Base-by-base conservation (phyloP, 2,113 vertebrate genomes). In the Synchiropus splendidus region DNA sequence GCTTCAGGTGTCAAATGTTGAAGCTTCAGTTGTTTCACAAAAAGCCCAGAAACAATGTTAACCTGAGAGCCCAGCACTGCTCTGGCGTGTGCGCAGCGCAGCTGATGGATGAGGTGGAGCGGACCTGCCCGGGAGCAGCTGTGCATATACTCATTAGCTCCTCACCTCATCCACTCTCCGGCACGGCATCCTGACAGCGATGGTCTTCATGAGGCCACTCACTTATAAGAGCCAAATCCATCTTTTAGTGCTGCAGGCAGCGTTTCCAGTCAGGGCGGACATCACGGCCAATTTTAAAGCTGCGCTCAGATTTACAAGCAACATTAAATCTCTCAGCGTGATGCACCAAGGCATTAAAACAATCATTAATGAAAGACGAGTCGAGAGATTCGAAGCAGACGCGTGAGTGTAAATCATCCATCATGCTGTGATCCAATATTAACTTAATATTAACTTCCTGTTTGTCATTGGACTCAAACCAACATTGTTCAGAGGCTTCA, bases 101-200 rank as follows among this genome's bases (percentile, higher is more conserved):
- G 41, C 63, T 67, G 64, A 74, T 61, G 54, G 51, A 75, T 65
- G 72, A 67, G 66, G 45, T 42, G 51, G 37, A 58, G 36, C 46
- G 43, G 18, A 36, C 61, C 45, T 64, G 45, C 51, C 61, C 34
- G 51, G 42, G 45, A 57, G 73, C 61, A 62, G 63, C 74, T 78
- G 72, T 59, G 63, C 65, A 65, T 67, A 43, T 52, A 51, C 40
- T 74, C 70, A 61, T 70, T 53, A 48, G 57, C 54, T 64, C 45
- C 63, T 60, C 55, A 51, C 39, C 51, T 66, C 61, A 72, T 72
- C 63, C 49, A 58, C 65, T 70, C 61, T 67, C 64, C 51, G 50
- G 50, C 67, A 60, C 61, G 57, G 58, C 18, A 45, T 27, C 64
- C 35, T 51, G 56, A 69, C 70, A 69, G 59, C 48, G 45, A 62